Evolutionary conservation across 2,797 vertebrate genomes (phyloP), one percentile per base, ranked within the genome.

Genomic region (Mus spretus): DNA sequence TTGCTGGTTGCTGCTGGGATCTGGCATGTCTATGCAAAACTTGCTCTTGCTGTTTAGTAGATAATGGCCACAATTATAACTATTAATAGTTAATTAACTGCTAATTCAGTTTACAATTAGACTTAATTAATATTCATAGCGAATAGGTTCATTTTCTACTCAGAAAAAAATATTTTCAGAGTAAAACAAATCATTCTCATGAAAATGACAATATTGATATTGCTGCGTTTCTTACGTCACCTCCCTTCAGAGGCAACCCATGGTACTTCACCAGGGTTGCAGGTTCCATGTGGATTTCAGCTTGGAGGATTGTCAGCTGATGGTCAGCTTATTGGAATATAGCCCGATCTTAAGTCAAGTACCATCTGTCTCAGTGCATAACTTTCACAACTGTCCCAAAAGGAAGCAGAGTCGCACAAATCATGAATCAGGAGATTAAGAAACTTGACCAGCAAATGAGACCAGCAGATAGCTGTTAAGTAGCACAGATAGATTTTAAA

Each of bases 11-110:
- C 37, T 3, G 24, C 24, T 0, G 79, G 63, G 31, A 47, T 3
- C 4, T 0, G 8, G 19, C 9, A 1, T 2, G 0, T 2, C 72
- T 79, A 1, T 7, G 1, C 26, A 19, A 26, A 74, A 13, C 11
- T 3, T 6, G 8, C 26, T 31, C 74, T 3, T 20, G n/a, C 59
- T 44, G 4, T 47, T 82, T 40, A 3, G 20, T 34, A 28, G n/a
- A 40, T 1, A 8, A 31, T 20, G 19, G 44, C 87, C 31, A 5
- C 0, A 4, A 40, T 31, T 14, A 31, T 31, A 24, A 63, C 91
- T 74, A 50, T 67, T 79, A 78, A 24, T 65, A 50, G 17, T 89
- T 67, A 77, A 95, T 89, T 55, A 50, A 79, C 55, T 81, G 34
- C 6, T 72, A 89, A 90, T 72, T 89, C 61, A 74, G n/a, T 50